Base-by-base conservation (phyloP, 2,797 vertebrate genomes). In the Bryconaethiops microstoma region DNA sequence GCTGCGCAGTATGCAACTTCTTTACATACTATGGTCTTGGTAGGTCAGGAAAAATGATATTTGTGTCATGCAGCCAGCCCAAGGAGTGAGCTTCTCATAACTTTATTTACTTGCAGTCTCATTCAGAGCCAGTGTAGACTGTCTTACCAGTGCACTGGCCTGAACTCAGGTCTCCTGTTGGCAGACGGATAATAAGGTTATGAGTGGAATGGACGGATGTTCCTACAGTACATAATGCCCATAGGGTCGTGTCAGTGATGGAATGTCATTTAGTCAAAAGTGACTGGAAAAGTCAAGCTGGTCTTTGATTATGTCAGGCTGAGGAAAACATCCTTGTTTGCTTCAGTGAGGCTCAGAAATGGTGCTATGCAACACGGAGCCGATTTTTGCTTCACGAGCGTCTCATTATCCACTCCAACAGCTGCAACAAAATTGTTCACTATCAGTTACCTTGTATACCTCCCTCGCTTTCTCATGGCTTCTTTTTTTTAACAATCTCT, bases 81-180 rank as follows among this genome's bases (percentile, higher is more conserved):
- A 39, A 71, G 39, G 76, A 69, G 62, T 7, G 16, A 39, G 40
- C 64, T 57, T 55, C 60, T 73, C 42, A 29, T 64, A 75, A 55
- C 76, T 21, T 55, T 50, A 89, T 87, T 90, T 89, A 91, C 85
- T 87, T 84, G 45, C 67, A 71, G 76, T 78, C 68, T 84, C 55
- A 67, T 54, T 76, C 85, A 25, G 21, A 23, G 59, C 59, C 59
- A 60, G 59, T 9, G 10, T 60, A 78, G 80, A 71, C 75, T 60
- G 19, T 78, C 39, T 25, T 54, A 59, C 52, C 42, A 54, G 57
- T 83, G 83, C 74, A 84, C 83, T 82, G 63, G 75, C 63, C 59
- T 54, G n/a, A 63, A 73, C 62, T 78, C 74, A 52, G 45, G 48
- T 71, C 35, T 70, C 73, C 29, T 74, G 78, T 65, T 74, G 68